A percentile compares a stretch with the other conserved stretches of the same genome.
phyloP scores from a whole-genome alignment of 2,797 vertebrate species.

The Gymnothorax reevesii region DNA sequence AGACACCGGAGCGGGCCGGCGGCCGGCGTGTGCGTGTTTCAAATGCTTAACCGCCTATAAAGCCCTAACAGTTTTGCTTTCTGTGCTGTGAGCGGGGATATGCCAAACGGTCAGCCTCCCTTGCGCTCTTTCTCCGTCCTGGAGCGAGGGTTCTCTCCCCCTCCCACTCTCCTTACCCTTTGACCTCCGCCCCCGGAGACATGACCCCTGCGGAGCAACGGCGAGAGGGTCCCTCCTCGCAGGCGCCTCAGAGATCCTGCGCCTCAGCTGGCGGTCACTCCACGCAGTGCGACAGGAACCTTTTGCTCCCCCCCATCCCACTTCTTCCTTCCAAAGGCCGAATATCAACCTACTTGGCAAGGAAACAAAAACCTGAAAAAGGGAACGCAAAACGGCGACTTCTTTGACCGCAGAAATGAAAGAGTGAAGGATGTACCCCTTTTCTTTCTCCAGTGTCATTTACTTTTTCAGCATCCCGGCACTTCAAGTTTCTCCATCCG shows the following conservation, averaged over 20 bases:
- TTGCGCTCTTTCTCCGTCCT: conserved; percentile 32
- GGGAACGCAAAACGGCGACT: not conserved
- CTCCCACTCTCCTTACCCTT: conserved; percentile 62
- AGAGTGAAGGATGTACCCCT: not conserved
- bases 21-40: conserved; percentile 87
- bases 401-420: not conserved
- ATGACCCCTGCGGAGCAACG: conserved; percentile 68
- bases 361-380: not conserved
- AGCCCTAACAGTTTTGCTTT: conserved; percentile 68
- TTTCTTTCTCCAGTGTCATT: not conserved
- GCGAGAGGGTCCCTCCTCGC: conserved; percentile 64
- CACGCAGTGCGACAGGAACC: not conserved
- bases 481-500: conserved; percentile 56
- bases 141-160: conserved; percentile 38
- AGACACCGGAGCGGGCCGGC: conserved; percentile 85
- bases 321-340: not conserved
- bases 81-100: conserved; percentile 61
- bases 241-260: conserved; percentile 45
- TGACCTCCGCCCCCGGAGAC: conserved; percentile 71
- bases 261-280: conserved; percentile 44
- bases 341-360: not conserved
- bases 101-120: conserved; percentile 56
- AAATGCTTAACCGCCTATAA: conserved; percentile 89
- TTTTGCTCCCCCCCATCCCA: not conserved
- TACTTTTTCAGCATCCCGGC: conserved; percentile 14